Evolutionary conservation across 2,113 vertebrate genomes (phyloP).

Genomic region (Pangasianodon gigas): DNA sequence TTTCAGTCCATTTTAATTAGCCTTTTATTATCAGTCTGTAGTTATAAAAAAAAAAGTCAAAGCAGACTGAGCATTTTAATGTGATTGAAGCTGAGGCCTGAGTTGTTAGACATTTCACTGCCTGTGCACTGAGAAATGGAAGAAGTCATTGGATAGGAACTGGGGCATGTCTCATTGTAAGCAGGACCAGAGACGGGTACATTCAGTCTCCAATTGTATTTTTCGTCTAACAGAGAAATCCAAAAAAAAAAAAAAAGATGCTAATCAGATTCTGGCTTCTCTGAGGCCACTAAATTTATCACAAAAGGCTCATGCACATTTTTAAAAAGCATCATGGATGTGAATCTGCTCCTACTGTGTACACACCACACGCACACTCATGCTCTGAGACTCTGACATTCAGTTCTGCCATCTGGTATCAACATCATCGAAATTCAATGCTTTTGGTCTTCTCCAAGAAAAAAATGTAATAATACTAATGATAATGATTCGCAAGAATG

Average conservation of each 20-base stretch:
- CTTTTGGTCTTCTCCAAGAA: constrained; percentile 63
- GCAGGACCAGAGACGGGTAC: not conserved
- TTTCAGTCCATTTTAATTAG: constrained; percentile 51
- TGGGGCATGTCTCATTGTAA: not conserved
- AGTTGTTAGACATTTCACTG: constrained; percentile 19
- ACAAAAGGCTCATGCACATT: not conserved
- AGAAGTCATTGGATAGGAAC: constrained; percentile 15
- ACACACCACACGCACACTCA: constrained; percentile 12
- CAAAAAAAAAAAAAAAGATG: not conserved
- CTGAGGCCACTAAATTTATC: not conserved
- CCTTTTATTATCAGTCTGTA: constrained; percentile 23
- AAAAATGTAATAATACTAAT: constrained; percentile 48
- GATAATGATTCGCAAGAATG: constrained; percentile 51
- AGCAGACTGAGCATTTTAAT: not conserved
- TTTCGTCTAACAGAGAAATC: not conserved
- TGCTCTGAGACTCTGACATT: constrained; percentile 63
- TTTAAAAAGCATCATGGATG: constrained; percentile 6
- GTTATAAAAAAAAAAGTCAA: not conserved
- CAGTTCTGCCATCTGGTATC: constrained; percentile 75
- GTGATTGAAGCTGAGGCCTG: not conserved
- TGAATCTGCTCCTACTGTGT: not conserved
- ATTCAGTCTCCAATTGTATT: not conserved
- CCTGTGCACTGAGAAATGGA: constrained; percentile 3
- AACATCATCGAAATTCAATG: constrained; percentile 69
- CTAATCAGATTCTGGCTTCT: not conserved